These are phyloP conservation scores for Lates calcarifer DNA, from an alignment of 2,113 vertebrate species.

Conservation along the genomic window DNA sequence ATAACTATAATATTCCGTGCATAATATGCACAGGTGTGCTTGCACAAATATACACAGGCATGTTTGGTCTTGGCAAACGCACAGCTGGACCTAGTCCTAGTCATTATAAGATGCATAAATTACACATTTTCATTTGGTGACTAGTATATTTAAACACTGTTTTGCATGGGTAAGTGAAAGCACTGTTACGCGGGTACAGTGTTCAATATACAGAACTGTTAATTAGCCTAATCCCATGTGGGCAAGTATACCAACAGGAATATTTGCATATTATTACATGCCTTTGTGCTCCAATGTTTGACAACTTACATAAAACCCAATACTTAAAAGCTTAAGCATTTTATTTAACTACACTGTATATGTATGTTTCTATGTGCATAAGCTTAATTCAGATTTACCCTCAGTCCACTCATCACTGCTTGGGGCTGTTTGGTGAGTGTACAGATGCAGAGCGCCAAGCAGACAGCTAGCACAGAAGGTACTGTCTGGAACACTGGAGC, in stretches of 20 bases:
- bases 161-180: neutral
- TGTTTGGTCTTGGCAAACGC: too few species aligned
- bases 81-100: neutral
- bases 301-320: slow-evolving; percentile 15
- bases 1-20: neutral
- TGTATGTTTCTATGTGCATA: slow-evolving; percentile 24
- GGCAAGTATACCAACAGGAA: neutral
- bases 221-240: slow-evolving; percentile 18
- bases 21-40: neutral
- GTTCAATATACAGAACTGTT: slow-evolving; percentile 18
- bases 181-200: neutral
- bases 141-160: neutral
- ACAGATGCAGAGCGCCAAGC: slow-evolving; percentile 55
- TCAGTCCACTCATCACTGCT: slow-evolving; percentile 36
- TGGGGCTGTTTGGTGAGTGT: slow-evolving; percentile 59
- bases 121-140: neutral
- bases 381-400: slow-evolving; percentile 45
- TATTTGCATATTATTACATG: slow-evolving; percentile 41
- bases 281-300: slow-evolving; percentile 26
- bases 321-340: slow-evolving; percentile 1
- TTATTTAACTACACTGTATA: slow-evolving; percentile 2
- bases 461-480: slow-evolving; percentile 65
- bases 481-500: slow-evolving; percentile 54
- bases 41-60: neutral
- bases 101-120: neutral